Base-by-base conservation (phyloP, 23 tunicate species). In the Diplosoma virens region DNA sequence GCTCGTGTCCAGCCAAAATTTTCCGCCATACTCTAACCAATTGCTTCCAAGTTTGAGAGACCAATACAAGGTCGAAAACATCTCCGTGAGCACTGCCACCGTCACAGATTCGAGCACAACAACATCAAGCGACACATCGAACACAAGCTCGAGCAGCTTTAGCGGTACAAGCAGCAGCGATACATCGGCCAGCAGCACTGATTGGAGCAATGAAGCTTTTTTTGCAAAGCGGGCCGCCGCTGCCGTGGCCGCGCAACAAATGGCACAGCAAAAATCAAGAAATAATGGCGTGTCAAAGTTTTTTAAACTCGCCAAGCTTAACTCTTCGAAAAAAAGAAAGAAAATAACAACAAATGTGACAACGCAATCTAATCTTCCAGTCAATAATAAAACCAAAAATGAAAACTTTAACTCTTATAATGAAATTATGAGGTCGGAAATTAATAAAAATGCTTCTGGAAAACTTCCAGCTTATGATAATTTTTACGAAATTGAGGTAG, bases 71-170 rank as follows among this genome's bases (percentile, higher is more conserved):
- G 76, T 78, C 21, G 79, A 68, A 16, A 47, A 64, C 21, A 32
- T 73, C 32, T 37, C 79, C 20, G 28, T 26, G 28, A 72, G 58
- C 67, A 52, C 80, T 2, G 78, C 84, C 0, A 72, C 88, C 21
- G 96, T 78, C 18, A 84, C 97, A 7, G 97, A 90, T 77, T 92
- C 97, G 0, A 76, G 97, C 78, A 92, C 97, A 30, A 92, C 97
- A 60, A 92, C 97, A 18, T 79, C 86, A 70, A 89, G 92, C 50
- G 97, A 92, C 14, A 71, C 92, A 1, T 78, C 84, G 26, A 79
- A 72, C 67, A 84, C 90, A 22, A 90, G 97, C 50, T 60, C 81
- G 22, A 92, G 86, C 47, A 85, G 92, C 47, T 66, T 89, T 7
- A 80, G 83, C 35, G 97, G 90, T 16, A 76, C 92, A 3, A 87